These are phyloP conservation scores for Eupithecia abbreviata DNA, from an alignment of 2,888 invertebrate genomes.

Conservation along the genomic window DNA sequence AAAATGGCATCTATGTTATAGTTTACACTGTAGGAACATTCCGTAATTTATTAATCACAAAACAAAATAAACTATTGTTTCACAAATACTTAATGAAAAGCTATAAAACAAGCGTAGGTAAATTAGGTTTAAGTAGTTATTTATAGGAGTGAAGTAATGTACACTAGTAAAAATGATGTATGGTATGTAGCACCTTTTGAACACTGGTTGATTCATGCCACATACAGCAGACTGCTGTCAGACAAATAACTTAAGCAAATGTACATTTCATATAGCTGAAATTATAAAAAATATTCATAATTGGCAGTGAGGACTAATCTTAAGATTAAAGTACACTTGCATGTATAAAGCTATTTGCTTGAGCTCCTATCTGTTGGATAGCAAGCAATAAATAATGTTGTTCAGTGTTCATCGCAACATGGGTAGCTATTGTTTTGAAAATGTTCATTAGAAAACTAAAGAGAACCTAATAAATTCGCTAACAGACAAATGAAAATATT, in stretches of 20 bases:
- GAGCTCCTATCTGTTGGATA: slow-evolving; percentile 12
- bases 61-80: slow-evolving; percentile 37
- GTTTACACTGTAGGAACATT: slow-evolving; percentile 79
- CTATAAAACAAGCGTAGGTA: slow-evolving; percentile 28
- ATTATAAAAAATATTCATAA: neutral
- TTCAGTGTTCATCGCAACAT: neutral
- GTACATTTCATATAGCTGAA: neutral
- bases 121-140: slow-evolving; percentile 2
- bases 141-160: slow-evolving; percentile 14
- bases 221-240: neutral
- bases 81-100: slow-evolving; percentile 32
- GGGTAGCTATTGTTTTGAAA: neutral
- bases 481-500: no score
- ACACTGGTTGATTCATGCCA: slow-evolving; percentile 33
- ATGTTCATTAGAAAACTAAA: neutral
- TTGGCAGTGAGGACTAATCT: slow-evolving; percentile 15
- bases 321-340: slow-evolving; percentile 4
- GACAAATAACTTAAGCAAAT: neutral
- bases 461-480: neutral
- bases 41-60: slow-evolving; percentile 64
- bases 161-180: slow-evolving; percentile 25
- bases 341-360: neutral
- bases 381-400: slow-evolving; percentile 7
- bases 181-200: slow-evolving; percentile 46
- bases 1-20: slow-evolving; percentile 74